phyloP scores from a whole-genome alignment of 2,113 vertebrate species.

The Epinephelus cyanopodus region DNA sequence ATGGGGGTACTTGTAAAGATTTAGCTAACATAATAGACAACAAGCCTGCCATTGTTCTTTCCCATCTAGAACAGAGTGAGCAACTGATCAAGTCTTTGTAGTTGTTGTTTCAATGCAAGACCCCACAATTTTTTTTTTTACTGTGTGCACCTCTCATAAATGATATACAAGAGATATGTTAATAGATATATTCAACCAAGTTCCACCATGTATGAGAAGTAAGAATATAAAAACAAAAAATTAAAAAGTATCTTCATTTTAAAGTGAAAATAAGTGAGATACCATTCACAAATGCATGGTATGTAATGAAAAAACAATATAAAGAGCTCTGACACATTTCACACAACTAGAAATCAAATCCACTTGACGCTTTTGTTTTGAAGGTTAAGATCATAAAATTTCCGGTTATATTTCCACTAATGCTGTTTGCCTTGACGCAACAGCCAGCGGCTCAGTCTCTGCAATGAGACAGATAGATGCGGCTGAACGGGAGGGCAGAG shows the following conservation, averaged over 20 bases:
- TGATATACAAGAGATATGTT: not conserved
- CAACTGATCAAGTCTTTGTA: not conserved
- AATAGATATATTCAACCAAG: not conserved
- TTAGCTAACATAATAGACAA: not conserved
- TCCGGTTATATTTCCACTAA: not conserved
- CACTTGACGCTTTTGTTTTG: constrained; percentile 22
- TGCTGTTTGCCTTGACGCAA: not conserved
- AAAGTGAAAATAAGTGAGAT: not conserved
- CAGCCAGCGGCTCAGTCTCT: constrained; percentile 35
- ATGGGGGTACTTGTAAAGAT: not conserved
- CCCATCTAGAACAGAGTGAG: not conserved
- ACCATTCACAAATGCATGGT: too few species aligned
- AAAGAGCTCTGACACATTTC: not conserved
- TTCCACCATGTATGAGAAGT: not conserved
- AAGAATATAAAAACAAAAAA: not conserved
- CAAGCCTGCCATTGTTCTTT: not conserved
- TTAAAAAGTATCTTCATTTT: not conserved
- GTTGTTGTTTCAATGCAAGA: not conserved
- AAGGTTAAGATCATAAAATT: fast-evolving
- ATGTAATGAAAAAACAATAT: not conserved
- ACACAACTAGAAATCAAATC: not conserved
- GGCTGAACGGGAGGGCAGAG: constrained; percentile 5
- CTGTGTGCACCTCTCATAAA: too few species aligned
- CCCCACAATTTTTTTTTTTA: too few species aligned
- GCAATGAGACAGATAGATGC: constrained; percentile 18